Evolutionary conservation across 2,888 invertebrate species (phyloP), one percentile per base, ranked within the genome.

Genomic region (Acrobasis suavella): DNA sequence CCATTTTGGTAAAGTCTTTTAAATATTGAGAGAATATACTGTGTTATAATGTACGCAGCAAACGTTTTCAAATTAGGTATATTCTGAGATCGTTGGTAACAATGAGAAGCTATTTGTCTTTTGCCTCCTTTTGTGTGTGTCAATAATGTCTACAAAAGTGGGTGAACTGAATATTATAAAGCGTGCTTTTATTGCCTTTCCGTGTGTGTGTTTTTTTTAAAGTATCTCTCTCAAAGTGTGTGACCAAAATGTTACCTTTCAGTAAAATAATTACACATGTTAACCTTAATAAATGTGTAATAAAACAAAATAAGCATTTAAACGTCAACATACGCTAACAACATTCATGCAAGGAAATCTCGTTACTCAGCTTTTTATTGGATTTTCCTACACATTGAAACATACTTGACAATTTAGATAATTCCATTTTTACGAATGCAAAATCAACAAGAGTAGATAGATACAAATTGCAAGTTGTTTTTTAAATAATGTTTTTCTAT

Each of bases 301-400:
- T 58, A 64, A 65, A 73, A 70, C 62, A 72, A 75, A 69, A 70
- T 67, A 70, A 69, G 61, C 62, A 22, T 46, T 54, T 6, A 58
- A 42, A 60, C 38, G 15, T 49, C 50, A 32, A 62, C 55, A 64
- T 54, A 67, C 65, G 46, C 70, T 76, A 77, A 76, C 77, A 84
- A 87, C 83, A 87, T 89, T 89, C 91, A 91, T 91, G 91, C 91
- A 90, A 90, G 89, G 87, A 91, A 92, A 92, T 92, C 91, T 92
- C 91, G 91, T 92, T 91, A 89, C 83, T 83, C 83, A 80, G 85
- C 83, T 72, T 73, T 70, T 74, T 69, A 69, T 64, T 65, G 62
- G 72, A 71, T 73, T 75, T 70, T 60, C 61, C 50, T 38, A 55
- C 49, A 50, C 55, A 55, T 32, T 12, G 22, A 17, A 37, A 55